These are phyloP conservation scores for Aphis craccivora DNA, from an alignment of 1,140 invertebrate genomes.

Conservation along the genomic window DNA sequence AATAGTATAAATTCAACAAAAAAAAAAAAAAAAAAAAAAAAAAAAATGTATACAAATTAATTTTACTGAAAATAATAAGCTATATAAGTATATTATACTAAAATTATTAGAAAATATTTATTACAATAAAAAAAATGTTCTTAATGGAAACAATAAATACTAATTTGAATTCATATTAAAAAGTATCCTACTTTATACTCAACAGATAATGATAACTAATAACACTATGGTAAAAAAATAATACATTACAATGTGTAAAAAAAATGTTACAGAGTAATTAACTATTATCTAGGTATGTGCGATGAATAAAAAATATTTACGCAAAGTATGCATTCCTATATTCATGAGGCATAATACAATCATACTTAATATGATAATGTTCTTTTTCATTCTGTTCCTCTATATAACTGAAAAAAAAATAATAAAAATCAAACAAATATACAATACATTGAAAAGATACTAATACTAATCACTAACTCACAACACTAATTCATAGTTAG, in stretches of 20 bases:
- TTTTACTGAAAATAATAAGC: neutral
- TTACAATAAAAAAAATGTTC: neutral
- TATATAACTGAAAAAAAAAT: neutral
- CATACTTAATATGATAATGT: neutral
- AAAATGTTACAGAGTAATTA: neutral
- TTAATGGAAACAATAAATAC: neutral
- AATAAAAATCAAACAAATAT: neutral
- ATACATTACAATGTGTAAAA: neutral
- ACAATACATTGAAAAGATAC: neutral
- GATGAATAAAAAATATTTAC: neutral
- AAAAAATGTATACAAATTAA: neutral
- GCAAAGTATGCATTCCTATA: neutral
- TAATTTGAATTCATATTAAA: neutral
- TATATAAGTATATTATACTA: neutral
- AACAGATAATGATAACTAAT: neutral
- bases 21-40: neutral
- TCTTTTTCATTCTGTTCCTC: neutral
- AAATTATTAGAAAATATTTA: neutral
- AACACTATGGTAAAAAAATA: neutral
- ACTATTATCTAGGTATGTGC: neutral
- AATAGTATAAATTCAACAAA: neutral
- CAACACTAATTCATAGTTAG: neutral
- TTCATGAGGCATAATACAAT: neutral
- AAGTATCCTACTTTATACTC: neutral
- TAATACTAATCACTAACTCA: neutral